Conservation (phyloP, 2,888 invertebrate species). For the Orthosia incerta region DNA sequence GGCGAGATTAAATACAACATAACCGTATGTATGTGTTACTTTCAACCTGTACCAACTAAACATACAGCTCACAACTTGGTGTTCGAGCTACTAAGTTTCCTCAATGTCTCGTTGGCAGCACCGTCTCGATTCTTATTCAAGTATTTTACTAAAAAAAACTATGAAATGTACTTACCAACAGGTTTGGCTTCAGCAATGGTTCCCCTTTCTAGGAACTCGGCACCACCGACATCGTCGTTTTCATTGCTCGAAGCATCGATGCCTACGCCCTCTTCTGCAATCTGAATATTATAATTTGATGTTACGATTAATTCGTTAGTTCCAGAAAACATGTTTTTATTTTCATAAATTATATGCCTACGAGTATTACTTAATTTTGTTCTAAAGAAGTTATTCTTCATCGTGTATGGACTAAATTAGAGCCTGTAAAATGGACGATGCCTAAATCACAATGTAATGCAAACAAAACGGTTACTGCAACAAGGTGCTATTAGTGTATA, state of each 20-base stretch:
- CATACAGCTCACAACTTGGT: neutral
- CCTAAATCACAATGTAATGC: neutral
- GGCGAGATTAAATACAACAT: neutral
- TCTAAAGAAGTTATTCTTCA: too few relatives aligned
- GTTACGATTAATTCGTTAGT: neutral
- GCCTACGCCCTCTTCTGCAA: slow-evolving; percentile 86
- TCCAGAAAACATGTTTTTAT: neutral
- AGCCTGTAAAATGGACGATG: neutral
- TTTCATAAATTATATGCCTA: too few relatives aligned
- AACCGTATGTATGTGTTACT: neutral
- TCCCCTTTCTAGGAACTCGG: slow-evolving; percentile 70
- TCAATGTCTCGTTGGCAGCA: slow-evolving; percentile 34
- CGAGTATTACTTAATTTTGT: too few relatives aligned
- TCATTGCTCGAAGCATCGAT: slow-evolving; percentile 82
- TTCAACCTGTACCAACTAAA: neutral
- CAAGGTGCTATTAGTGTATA: neutral
- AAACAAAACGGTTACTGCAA: neutral
- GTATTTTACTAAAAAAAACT: neutral
- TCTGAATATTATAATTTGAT: slow-evolving; percentile 69
- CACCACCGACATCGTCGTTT: slow-evolving; percentile 79
- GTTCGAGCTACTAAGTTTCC: neutral
- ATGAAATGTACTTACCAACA: slow-evolving; percentile 87
- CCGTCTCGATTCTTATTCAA: neutral
- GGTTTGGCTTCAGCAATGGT: slow-evolving; percentile 95
- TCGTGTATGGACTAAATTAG: neutral